Evolutionary conservation across 2,797 vertebrate genomes (phyloP), one percentile per base, ranked within the genome.

Genomic region (Thamnophis elegans): DNA sequence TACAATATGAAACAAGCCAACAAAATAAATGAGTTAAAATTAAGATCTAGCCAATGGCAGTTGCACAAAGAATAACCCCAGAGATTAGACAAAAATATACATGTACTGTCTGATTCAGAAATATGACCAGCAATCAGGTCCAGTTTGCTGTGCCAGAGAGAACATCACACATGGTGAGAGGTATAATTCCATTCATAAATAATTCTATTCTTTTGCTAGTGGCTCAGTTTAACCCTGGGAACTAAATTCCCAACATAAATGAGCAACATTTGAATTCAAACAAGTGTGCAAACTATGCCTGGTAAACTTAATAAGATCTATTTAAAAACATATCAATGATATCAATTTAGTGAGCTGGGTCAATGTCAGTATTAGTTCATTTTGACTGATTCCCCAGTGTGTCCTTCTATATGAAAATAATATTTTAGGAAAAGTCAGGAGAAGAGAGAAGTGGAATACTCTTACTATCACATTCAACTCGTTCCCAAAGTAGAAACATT

Each of bases 401-500:
- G 56, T 58, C 93, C 13, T 90, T 14, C 58, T 89, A 95, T n/a
- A 54, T 47, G 82, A 8, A 22, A 90, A 18, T 47, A 82, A 26
- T 16, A 54, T 94, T 95, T 94, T 92, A 93, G 10, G 25, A 89
- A 89, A 89, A 85, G 42, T 25, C 55, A 3, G 20, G n/a, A 13
- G 51, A 51, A 28, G 8, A 60, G 10, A 59, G 4, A 59, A 94
- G 5, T 3, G 0, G 5, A 32, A 32, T 87, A 53, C 60, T 92
- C 62, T 78, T 91, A 2, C 51, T 73, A 87, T 92, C 86, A 91
- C 73, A 93, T 92, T 87, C 89, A 94, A 93, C 51, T 59, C n/a
- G 73, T 58, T 88, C 36, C 65, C 92, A 90, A 96, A 93, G 91
- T 89, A 89, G 91, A 96, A 95, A 91, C 89, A 87, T 32, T 91